Conservation (phyloP, 2,113 vertebrate species). For the Conger conger region DNA sequence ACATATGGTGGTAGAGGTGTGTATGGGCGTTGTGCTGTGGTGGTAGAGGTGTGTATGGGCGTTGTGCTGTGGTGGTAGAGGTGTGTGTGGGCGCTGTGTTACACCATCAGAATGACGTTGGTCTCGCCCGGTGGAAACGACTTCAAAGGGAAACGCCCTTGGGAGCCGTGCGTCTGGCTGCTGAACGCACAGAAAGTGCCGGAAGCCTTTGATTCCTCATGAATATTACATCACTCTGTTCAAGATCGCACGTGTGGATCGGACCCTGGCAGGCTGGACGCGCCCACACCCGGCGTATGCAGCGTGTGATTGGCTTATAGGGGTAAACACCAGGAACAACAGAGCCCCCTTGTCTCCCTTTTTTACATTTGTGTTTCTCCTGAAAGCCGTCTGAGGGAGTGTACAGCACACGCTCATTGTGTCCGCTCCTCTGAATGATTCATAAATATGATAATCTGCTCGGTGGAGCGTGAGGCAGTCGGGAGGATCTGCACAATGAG, state of each 20-base stretch:
- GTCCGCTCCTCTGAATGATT: constrained; percentile 41
- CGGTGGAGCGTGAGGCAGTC: not conserved
- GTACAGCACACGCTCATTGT: constrained; percentile 8
- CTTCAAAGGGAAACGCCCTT: constrained; percentile 36
- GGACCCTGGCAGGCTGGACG: not conserved
- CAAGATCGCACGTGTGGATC: not conserved
- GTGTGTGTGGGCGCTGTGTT: constrained; percentile 51
- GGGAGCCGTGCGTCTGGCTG: not conserved
- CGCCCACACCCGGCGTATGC: not conserved
- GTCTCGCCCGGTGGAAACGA: constrained; percentile 53
- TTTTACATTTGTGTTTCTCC: not conserved
- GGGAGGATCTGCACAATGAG: constrained; percentile 21
- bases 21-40: no score
- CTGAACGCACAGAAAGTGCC: not conserved
- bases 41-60: no score
- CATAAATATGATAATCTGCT: constrained; percentile 54
- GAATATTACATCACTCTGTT: not conserved
- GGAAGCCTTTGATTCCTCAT: constrained; percentile 31
- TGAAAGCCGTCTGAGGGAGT: constrained; percentile 8
- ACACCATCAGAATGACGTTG: constrained; percentile 45
- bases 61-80: not conserved
- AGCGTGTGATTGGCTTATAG: constrained; percentile 36
- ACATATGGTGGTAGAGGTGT: no score
- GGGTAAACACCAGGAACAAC: not conserved
- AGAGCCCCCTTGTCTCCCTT: not conserved